Base-by-base conservation (phyloP, 2,113 vertebrate genomes). In the Ceratotherium simum region DNA sequence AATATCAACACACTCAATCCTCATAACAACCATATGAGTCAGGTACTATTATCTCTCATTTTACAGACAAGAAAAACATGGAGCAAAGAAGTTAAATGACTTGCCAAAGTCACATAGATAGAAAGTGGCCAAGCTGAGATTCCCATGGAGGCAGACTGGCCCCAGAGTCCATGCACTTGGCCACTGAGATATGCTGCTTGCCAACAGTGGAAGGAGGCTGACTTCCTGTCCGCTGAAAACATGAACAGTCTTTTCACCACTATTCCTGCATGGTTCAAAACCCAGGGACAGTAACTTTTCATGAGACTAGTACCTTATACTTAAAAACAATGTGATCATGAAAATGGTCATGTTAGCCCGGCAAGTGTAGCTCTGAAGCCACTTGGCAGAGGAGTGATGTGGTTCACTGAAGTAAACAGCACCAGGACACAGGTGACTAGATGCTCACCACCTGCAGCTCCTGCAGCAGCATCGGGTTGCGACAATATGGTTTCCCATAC, bases 1-100 rank as follows among this genome's bases (percentile, higher is more conserved):
- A 97, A 97, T 72, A 90, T 46, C n/a, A 90, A 95, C 78, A 90
- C 10, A 70, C 80, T 96, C 23, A 84, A 18, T 73, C 39, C 65
- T 93, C 78, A 69, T 62, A 84, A 92, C 39, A 93, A 91, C 39
- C 20, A 56, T n/a, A 18, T 17, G 46, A 84, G 16, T 93, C 58
- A 86, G 93, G 70, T 89, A 78, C 42, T 89, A 81, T 78, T 73
- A 95, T 51, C 81, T 78, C 56, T 31, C 56, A 89, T n/a, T 93
- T 97, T 85, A 60, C 21, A 95, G 58, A 89, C 69, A 96, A 91
- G 31, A 2, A 54, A 95, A 92, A 84, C 29, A 84, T 79, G 73
- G n/a, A 95, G 25, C 64, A 80, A 62, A 88, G 65, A 94, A 25
- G 31, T 62, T 65, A 93, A 84, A 73, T 39, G 67, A 60, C 62